Base-by-base conservation (phyloP, 2,797 vertebrate species). In the Lateolabrax maculatus region DNA sequence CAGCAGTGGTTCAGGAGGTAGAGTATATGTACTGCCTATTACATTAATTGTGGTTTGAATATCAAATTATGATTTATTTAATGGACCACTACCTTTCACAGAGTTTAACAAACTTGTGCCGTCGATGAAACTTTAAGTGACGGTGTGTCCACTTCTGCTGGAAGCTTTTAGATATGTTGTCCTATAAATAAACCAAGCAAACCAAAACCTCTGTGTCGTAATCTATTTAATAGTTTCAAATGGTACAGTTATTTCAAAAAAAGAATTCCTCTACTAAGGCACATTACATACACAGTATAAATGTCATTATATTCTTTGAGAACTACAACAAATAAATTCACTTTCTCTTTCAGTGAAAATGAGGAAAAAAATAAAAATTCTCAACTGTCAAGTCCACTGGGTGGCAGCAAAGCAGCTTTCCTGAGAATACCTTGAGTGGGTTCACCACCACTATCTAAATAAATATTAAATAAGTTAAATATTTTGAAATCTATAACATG, bases 401-500 rank as follows among this genome's bases (percentile, higher is more conserved):
- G 86, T 88, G 90, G 91, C 84, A 66, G 78, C 76, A 92, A 79
- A 93, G 88, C 87, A 92, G 85, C 88, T 87, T 80, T 61, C 23
- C 9, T 46, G 44, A 84, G 18, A 81, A 81, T 64, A 79, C 29
- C 69, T 80, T 86, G 16, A 73, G 70, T 55, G 29, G 60, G 37
- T 72, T 81, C 11, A 70, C 19, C 57, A 58, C 74, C 37, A 73
- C 58, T 44, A 8, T 66, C 18, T 46, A 53, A 88, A 85, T 89
- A 93, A 89, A 89, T 84, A 89, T 70, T 83, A 83, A 94, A 95
- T 94, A 94, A 94, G 79, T 93, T 91, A 87, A 89, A 90, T 90
- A 94, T 86, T 79, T 34, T 68, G 71, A 79, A 83, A 77, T 63
- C 66, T 67, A 39, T n/a, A 68, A 75, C 41, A 84, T 27, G 36